Percentiles rank a stretch among this genome's conserved stretches.
These are phyloP conservation scores for Trichacis sp. DNA, from an alignment of 2,888 invertebrate genomes.

Conservation along the genomic window DNA sequence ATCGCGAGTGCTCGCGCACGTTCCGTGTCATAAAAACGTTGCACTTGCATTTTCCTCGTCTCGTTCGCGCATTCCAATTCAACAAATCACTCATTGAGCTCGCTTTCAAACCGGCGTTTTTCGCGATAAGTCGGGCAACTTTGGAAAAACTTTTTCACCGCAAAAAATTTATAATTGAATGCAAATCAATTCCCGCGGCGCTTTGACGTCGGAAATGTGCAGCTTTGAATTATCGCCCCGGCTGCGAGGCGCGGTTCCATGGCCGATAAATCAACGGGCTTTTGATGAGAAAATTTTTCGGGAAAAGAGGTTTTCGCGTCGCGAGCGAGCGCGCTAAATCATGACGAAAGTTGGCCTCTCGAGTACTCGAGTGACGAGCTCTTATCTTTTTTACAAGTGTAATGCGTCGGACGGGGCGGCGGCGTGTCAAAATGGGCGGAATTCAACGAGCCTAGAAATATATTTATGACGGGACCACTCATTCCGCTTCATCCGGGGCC, in stretches of 20 bases:
- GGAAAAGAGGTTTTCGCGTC: neutral
- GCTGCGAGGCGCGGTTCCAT: too few relatives aligned
- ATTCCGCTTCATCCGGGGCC: too few relatives aligned
- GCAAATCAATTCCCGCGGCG: neutral
- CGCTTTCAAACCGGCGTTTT: neutral
- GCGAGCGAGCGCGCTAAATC: neutral
- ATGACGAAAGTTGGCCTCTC: too few relatives aligned
- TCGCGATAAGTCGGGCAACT: too few relatives aligned
- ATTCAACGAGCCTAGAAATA: too few relatives aligned
- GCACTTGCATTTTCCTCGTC: neutral
- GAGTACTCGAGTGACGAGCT: slow-evolving; percentile 1
- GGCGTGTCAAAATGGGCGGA: too few relatives aligned
- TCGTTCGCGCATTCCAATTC: neutral
- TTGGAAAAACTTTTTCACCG: too few relatives aligned
- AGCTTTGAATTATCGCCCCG: neutral
- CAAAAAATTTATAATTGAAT: neutral
- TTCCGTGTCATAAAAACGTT: neutral
- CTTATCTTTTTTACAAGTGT: slow-evolving; percentile 5
- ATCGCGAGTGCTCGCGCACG: neutral
- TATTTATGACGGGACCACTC: too few relatives aligned
- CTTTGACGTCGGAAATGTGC: neutral
- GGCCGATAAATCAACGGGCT: too few relatives aligned
- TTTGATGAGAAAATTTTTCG: neutral
- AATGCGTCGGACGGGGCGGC: neutral
- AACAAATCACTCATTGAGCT: neutral